Conservation (phyloP, 2,113 vertebrate genomes). For the Lagopus muta region DNA sequence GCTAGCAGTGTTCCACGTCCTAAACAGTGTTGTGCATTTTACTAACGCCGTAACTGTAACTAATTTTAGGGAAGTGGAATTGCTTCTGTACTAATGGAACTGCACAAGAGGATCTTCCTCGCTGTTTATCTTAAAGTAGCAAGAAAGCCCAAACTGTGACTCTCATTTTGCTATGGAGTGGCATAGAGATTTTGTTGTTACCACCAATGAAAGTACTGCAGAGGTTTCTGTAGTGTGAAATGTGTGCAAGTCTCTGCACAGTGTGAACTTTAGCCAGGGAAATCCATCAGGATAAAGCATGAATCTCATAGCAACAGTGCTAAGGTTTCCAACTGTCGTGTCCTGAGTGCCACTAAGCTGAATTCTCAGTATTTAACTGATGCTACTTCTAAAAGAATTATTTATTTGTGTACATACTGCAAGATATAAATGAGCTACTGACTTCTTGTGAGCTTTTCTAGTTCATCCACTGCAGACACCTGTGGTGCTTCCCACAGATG, state of each 20-base stretch:
- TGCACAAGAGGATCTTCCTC: background rate
- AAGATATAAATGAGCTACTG: rapidly evolving
- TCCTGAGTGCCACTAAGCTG: background rate
- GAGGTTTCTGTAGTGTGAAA: background rate
- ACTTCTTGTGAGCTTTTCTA: background rate
- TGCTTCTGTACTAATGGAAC: background rate
- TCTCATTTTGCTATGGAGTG: background rate
- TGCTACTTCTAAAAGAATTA: background rate
- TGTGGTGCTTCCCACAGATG: background rate
- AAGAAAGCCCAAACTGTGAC: background rate
- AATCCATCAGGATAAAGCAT: background rate
- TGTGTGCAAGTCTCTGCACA: background rate
- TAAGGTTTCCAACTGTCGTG: background rate
- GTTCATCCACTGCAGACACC: background rate
- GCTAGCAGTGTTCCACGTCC: background rate
- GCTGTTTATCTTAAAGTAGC: background rate
- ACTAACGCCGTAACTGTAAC: conserved; percentile 57
- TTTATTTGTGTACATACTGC: too few relatives aligned
- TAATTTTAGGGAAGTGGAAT: conserved; percentile 21
- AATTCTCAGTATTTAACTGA: background rate
- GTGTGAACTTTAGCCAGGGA: background rate
- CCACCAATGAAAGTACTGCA: background rate
- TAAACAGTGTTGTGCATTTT: conserved; percentile 9
- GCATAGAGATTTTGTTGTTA: background rate
- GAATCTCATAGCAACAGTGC: background rate